Base-by-base conservation (phyloP, 2,888 invertebrate genomes). In the Ceraclea dissimilis region DNA sequence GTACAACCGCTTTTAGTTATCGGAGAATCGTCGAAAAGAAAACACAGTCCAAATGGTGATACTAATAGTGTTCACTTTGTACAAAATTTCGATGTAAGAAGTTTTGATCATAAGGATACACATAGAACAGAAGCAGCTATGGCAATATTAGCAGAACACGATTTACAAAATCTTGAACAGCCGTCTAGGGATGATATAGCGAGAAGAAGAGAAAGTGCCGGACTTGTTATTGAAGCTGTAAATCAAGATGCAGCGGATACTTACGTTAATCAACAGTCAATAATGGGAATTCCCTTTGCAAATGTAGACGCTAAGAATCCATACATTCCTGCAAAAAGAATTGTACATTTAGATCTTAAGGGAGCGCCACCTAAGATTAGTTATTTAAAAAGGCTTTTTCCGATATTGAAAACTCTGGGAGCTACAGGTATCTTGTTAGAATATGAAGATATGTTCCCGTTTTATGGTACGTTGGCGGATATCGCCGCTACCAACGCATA, bases 401-500 rank as follows among this genome's bases (percentile, higher is more conserved):
- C 80, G 17, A 68, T 83, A 54, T 67, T 82, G 5, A 80, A 79
- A 64, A 74, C 77, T 16, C 66, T 85, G 58, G 84, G 88, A 10
- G 88, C 87, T 8, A 90, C 88, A 5, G 89, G 89, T 1, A 69
- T 90, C 49, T 67, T 86, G 18, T 69, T 85, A 62, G 90, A 90
- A 69, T 90, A 88, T 76, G 90, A 90, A 71, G 90, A 90, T 66
- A 88, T 86, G 84, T 90, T 90, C 70, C 89, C 89, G 0, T 90
- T 83, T 70, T 72, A 70, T 49, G 86, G 83, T 1, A 65, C 68
- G 1, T 68, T 90, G 34, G 74, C 77, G 65, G 71, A 68, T 60
- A 75, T 78, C 57, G 71, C 75, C 55, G 84, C 79, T 0, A 73
- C 72, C 65, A 84, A 78, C 71, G 83, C 86, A 10, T 86, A 84